Evolutionary conservation across 1,140 invertebrate species (phyloP).

Genomic region (Daktulosphaira vitifoliae): DNA sequence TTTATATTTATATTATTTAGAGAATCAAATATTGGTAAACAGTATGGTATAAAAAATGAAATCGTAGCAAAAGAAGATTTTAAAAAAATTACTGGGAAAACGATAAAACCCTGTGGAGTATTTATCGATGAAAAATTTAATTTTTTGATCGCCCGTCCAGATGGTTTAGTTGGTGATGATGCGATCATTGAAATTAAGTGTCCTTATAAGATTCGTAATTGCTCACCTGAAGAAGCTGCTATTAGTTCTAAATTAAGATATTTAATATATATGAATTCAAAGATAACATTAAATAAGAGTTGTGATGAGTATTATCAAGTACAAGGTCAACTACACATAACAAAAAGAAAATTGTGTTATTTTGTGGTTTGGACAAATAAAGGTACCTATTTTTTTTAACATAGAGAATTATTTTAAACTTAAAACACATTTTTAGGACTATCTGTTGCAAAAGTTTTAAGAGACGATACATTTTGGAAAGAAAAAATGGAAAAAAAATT

Average conservation of each 20-base stretch:
- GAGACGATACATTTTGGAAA: too few species aligned
- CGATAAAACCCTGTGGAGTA: conserved; percentile 40
- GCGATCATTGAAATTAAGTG: conserved; percentile 43
- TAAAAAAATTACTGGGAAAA: conserved; percentile 9
- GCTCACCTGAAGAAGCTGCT: conserved; percentile 34
- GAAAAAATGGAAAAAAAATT: too few species aligned
- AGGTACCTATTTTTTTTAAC: too few species aligned
- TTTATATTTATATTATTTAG: too few species aligned
- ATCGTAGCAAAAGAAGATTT: not conserved
- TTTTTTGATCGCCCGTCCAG: conserved; percentile 43
- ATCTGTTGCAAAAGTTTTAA: too few species aligned
- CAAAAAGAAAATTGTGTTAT: not conserved
- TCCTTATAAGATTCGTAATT: too few species aligned
- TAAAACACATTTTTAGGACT: too few species aligned
- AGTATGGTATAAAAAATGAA: conserved; percentile 1
- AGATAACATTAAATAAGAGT: not conserved
- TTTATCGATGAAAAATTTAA: conserved; percentile 41
- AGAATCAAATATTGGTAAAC: not conserved
- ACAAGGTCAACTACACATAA: not conserved
- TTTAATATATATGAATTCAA: not conserved
- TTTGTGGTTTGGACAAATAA: not conserved
- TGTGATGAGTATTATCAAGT: not conserved
- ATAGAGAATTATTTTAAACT: too few species aligned
- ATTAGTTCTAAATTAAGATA: conserved; percentile 5
- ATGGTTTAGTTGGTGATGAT: conserved; percentile 43